Base-by-base conservation (phyloP, 2,888 invertebrate species). In the Tigriopus californicus region DNA sequence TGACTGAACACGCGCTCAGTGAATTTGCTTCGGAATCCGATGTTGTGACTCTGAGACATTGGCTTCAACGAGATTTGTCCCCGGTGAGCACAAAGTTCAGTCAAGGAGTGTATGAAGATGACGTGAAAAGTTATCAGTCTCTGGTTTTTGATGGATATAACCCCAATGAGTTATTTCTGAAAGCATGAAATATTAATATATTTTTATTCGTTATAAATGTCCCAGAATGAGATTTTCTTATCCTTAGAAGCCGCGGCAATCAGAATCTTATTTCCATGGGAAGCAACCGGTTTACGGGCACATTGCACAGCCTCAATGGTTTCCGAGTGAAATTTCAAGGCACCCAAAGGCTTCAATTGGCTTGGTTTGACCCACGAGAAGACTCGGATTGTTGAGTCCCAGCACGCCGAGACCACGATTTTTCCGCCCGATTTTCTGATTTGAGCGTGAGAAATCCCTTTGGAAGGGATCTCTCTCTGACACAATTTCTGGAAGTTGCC, bases 271-370 rank as follows among this genome's bases (percentile, higher is more conserved):
- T 52, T 52, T 33, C 52, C 52, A 15, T 52, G 13, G 15, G 33
- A 11, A 15, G 22, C 13, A 11, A 52, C 33, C 15, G 52, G 52
- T 10, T 25, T 33, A 10, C 22, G 25, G 10, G 56, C 15, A 44
- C 20, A 13, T 18, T 42, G 20, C 3, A 56, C 44, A 24, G 46
- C 18, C 13, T 56, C 44, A n/a, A 56, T 13, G 6, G 56, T 22
- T 44, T 56, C 33, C 2, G 20, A n/a, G 22, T 56, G 56, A 46
- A 56, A 56, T 25, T 56, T 56, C 10, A 56, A 44, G 22, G 56
- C 56, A 18, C 56, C 56, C 20, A 56, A 25, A 24, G 56, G 25
- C 24, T 56, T 56, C 15, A 56, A 20, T 20, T 46, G 42, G 8
- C 25, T 8, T 46, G 56, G 56, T 4, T 44, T 24, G 8, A 22